Evolutionary conservation across 2,797 vertebrate genomes (phyloP).

Genomic region (Sylvia borin): DNA sequence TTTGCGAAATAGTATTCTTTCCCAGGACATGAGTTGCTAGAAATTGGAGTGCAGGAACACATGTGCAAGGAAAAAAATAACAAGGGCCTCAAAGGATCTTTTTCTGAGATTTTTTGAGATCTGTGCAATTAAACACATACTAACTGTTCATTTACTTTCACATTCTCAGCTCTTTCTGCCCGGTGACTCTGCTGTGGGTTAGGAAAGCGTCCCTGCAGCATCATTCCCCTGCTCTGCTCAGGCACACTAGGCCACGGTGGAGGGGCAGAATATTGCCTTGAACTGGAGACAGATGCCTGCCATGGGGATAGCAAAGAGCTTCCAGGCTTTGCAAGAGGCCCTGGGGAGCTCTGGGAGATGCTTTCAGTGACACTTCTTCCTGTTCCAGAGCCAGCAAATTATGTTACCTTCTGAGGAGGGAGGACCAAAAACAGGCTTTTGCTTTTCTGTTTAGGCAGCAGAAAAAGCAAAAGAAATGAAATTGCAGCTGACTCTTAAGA

Average conservation of each 20-base stretch:
- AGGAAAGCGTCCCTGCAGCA: fast-evolving
- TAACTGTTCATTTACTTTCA: neutral
- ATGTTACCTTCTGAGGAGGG: neutral
- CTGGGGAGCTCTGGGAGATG: neutral
- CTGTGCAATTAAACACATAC: neutral
- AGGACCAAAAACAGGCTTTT: neutral
- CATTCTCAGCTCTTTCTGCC: neutral
- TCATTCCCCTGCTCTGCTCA: neutral
- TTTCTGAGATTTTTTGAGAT: neutral
- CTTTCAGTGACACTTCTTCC: neutral
- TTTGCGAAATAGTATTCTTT: neutral
- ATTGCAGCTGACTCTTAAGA: neutral
- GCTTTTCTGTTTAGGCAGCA: neutral
- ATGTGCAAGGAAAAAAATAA: neutral
- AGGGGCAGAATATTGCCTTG: neutral
- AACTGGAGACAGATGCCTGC: neutral
- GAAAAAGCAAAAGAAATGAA: neutral
- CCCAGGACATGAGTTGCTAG: neutral
- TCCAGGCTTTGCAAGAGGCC: neutral
- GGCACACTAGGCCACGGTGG: neutral
- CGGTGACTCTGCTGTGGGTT: neutral
- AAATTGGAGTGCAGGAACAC: neutral
- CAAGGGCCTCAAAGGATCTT: neutral
- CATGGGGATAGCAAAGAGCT: neutral
- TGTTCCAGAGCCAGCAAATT: neutral